Percentiles rank a stretch among this genome's conserved stretches.
phyloP scores from a whole-genome alignment of 64 coral and sea anemone species.

The Orbicella faveolata region DNA sequence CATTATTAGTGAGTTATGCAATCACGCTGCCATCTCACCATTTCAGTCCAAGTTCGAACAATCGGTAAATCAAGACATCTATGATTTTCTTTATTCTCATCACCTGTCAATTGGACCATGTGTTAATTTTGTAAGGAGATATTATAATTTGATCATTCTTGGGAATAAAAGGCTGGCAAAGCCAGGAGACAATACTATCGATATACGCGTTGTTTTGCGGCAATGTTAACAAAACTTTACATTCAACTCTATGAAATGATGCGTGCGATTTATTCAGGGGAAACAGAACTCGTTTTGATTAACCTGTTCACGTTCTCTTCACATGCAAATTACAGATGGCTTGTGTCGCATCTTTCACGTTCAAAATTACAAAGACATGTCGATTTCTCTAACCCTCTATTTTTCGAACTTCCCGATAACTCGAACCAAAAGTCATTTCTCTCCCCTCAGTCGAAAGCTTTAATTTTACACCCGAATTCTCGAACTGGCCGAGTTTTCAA shows the following conservation, averaged over 20 bases:
- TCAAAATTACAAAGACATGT: not conserved
- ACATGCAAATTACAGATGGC: conserved; percentile 12
- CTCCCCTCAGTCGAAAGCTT: too few relatives aligned
- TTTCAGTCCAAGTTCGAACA: too few relatives aligned
- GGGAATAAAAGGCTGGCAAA: too few relatives aligned
- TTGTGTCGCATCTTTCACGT: not conserved
- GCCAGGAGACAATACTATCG: too few relatives aligned
- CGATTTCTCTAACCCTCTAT: too few relatives aligned
- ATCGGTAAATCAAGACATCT: too few relatives aligned
- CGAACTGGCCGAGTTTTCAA: too few relatives aligned
- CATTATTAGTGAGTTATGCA: too few relatives aligned
- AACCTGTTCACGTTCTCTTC: not conserved
- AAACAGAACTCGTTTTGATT: not conserved
- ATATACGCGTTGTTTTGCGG: not conserved
- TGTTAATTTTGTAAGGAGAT: not conserved
- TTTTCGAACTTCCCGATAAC: too few relatives aligned
- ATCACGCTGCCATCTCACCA: too few relatives aligned
- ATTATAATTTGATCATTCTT: not conserved
- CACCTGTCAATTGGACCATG: not conserved
- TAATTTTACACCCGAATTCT: too few relatives aligned
- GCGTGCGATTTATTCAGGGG: not conserved
- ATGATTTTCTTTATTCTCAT: not conserved
- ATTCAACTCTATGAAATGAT: not conserved
- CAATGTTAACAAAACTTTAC: not conserved
- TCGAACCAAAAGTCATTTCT: too few relatives aligned